Evolutionary conservation across 2,888 invertebrate species (phyloP).

Genomic region (Drosophila gaucha): DNA sequence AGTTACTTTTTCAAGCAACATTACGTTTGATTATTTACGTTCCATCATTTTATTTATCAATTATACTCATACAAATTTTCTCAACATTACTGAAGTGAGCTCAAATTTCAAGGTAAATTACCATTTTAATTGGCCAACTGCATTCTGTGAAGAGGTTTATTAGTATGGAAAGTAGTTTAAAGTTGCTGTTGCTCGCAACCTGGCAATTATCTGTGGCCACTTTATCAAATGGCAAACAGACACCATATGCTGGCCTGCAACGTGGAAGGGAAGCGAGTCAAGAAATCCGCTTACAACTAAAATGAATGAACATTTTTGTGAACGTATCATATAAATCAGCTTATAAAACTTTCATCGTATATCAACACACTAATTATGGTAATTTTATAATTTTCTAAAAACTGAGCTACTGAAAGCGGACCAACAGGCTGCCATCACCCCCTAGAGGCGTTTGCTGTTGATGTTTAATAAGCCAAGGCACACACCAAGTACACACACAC

Average conservation of each 20-base stretch:
- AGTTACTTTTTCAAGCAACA: too few relatives aligned
- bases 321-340: slow-evolving; percentile 69
- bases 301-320: slow-evolving; percentile 24
- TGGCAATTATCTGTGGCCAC: slow-evolving; percentile 35
- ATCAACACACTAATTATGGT: slow-evolving; percentile 73
- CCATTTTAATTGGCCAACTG: slow-evolving; percentile 26
- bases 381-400: slow-evolving; percentile 74
- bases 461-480: slow-evolving; percentile 68
- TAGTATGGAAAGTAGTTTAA: slow-evolving; percentile 25
- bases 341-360: slow-evolving; percentile 73
- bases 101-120: not conserved
- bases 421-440: slow-evolving; percentile 22
- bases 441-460: slow-evolving; percentile 65
- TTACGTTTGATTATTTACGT: not conserved
- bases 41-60: not conserved
- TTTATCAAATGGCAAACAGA: slow-evolving; percentile 36
- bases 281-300: slow-evolving; percentile 50
- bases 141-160: slow-evolving; percentile 2
- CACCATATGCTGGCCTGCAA: not conserved
- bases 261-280: slow-evolving; percentile 1
- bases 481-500: slow-evolving; percentile 21
- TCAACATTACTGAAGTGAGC: slow-evolving; percentile 1
- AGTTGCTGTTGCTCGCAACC: slow-evolving; percentile 15
- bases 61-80: not conserved
- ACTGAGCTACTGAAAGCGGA: slow-evolving; percentile 26